A percentile compares a stretch with the other conserved stretches of the same genome.
Conservation (phyloP, 2,113 vertebrate genomes). For the Chaetops frenatus region DNA sequence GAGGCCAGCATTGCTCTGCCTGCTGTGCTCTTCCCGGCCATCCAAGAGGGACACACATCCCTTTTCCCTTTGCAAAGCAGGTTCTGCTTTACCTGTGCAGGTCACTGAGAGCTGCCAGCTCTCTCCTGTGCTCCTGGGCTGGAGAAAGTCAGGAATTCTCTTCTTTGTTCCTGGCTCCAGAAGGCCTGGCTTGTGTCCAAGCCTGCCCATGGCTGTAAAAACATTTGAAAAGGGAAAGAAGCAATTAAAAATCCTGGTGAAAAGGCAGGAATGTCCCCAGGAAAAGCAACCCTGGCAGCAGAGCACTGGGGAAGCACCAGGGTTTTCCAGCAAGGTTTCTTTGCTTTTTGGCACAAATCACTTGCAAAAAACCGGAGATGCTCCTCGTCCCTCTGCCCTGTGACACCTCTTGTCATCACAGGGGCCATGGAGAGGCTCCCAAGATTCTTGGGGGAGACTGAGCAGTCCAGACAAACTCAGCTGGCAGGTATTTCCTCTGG, state of each 20-base stretch:
- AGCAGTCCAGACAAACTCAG: background rate
- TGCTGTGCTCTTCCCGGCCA: background rate
- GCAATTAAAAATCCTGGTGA: background rate
- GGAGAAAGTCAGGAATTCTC: background rate
- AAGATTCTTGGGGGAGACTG: background rate
- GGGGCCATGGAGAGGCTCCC: background rate
- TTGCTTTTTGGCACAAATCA: background rate
- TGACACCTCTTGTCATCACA: background rate
- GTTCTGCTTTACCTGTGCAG: background rate
- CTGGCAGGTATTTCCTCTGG: background rate
- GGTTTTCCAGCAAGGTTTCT: background rate
- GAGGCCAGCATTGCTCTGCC: conserved; percentile 44
- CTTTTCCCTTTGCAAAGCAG: background rate
- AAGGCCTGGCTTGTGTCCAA: background rate
- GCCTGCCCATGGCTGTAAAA: background rate
- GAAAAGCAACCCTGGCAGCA: background rate
- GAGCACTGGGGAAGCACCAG: background rate
- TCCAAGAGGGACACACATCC: background rate
- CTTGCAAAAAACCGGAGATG: background rate
- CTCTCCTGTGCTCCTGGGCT: background rate
- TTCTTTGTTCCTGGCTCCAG: background rate
- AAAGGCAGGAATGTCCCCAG: background rate
- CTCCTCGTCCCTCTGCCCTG: background rate
- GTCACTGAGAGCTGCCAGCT: background rate
- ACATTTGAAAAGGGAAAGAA: background rate